Evolutionary conservation across 2,797 vertebrate genomes (phyloP).

Genomic region (Chaetodon trifasciatus): DNA sequence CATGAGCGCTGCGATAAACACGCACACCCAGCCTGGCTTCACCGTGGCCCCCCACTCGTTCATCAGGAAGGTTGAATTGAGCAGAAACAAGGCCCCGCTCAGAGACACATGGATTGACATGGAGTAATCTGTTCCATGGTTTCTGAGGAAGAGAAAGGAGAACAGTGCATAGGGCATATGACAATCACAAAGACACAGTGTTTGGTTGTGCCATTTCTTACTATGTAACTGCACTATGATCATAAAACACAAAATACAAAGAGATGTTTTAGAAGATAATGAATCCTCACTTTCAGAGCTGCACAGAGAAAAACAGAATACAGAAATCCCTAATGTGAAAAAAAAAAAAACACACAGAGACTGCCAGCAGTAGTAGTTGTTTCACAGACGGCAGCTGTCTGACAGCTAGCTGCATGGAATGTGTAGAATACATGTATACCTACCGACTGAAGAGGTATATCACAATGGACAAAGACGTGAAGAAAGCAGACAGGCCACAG

Average conservation of each 20-base stretch:
- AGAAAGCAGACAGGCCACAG: slow-evolving; percentile 80
- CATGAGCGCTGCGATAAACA: slow-evolving; percentile 76
- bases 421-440: slow-evolving; percentile 23
- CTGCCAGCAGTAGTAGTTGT: not conserved
- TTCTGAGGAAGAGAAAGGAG: slow-evolving; percentile 65
- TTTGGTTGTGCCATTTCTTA: not conserved
- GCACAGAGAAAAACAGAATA: not conserved
- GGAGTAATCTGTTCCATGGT: slow-evolving; percentile 55
- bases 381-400: too few species aligned
- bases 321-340: too few species aligned
- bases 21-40: slow-evolving; percentile 60
- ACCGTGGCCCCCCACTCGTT: slow-evolving; percentile 58
- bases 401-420: not conserved
- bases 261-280: not conserved
- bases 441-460: slow-evolving; percentile 65
- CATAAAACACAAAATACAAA: not conserved
- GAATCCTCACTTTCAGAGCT: not conserved
- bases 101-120: slow-evolving; percentile 85
- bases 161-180: not conserved
- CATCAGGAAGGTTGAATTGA: slow-evolving; percentile 85
- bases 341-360: not conserved
- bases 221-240: not conserved
- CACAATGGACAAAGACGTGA: slow-evolving; percentile 70
- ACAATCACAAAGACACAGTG: not conserved
- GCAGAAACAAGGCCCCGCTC: slow-evolving; percentile 81